A percentile compares a stretch with the other conserved stretches of the same genome.
Evolutionary conservation across 92 coral and sea anemone species (phyloP).

Genomic region (Epizoanthus scotinus): DNA sequence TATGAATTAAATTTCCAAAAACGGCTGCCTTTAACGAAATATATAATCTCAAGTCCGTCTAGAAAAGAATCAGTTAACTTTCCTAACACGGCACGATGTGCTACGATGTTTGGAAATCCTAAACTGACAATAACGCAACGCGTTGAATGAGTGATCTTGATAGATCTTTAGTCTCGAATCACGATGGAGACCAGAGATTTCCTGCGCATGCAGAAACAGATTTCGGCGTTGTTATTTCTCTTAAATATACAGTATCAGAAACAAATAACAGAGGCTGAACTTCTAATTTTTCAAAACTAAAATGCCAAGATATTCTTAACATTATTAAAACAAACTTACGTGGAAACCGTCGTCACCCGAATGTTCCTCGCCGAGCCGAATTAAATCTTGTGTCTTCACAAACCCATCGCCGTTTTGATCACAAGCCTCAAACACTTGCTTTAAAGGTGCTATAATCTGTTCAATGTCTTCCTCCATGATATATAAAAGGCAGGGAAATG

Average conservation of each 20-base stretch:
- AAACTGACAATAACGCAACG: conserved; percentile 2
- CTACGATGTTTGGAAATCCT: not conserved
- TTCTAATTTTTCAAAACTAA: not conserved
- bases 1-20: conserved; percentile 18
- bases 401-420: conserved; percentile 99
- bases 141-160: not conserved
- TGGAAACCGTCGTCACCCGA: conserved; percentile 72
- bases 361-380: conserved; percentile 87
- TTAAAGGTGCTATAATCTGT: conserved; percentile 65
- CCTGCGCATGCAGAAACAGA: not conserved
- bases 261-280: not conserved
- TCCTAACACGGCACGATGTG: not conserved
- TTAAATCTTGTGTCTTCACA: conserved; percentile 94
- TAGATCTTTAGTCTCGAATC: conserved; percentile 29
- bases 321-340: conserved; percentile 50
- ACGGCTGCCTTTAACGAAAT: no score
- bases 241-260: not conserved
- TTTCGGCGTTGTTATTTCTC: not conserved
- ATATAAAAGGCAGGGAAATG: not conserved
- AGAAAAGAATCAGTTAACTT: not conserved
- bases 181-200: conserved; percentile 27
- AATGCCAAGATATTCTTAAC: conserved; percentile 1
- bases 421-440: conserved; percentile 95
- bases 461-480: conserved; percentile 54
- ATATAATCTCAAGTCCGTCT: no score